A percentile compares a stretch with the other conserved stretches of the same genome.
Evolutionary conservation across 1,140 invertebrate species (phyloP).

Genomic region (Nilaparvata lugens): DNA sequence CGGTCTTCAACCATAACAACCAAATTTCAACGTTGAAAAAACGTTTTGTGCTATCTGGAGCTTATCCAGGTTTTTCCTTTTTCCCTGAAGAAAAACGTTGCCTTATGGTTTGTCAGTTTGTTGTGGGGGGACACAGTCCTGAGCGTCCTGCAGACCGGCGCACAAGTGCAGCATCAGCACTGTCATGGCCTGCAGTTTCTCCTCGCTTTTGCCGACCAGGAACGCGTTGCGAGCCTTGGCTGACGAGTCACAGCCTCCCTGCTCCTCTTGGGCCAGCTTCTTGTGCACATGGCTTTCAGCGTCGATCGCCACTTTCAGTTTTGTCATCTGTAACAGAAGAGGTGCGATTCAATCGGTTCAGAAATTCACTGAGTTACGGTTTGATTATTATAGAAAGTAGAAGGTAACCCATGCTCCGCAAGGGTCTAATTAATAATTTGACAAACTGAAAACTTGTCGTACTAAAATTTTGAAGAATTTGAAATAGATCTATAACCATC

Average conservation of each 20-base stretch:
- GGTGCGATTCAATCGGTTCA: constrained; percentile 7
- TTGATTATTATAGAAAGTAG: no score
- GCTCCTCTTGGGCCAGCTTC: constrained; percentile 38
- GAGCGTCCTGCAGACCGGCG: constrained; percentile 60
- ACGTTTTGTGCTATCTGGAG: no score
- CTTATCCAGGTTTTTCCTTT: no score
- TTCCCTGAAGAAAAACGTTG: no score
- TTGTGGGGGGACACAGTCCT: constrained; percentile 33
- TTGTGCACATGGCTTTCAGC: constrained; percentile 45
- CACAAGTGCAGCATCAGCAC: constrained; percentile 80
- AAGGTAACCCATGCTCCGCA: no score
- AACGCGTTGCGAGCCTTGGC: constrained; percentile 44
- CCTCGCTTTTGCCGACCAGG: constrained; percentile 53
- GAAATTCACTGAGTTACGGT: constrained; percentile 32
- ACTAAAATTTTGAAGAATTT: no score
- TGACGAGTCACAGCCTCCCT: constrained; percentile 37
- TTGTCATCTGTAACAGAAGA: constrained; percentile 49
- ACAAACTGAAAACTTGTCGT: no score
- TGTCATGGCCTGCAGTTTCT: constrained; percentile 67
- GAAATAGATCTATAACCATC: no score
- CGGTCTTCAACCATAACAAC: no score
- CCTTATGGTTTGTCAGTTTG: background rate
- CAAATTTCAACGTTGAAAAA: no score
- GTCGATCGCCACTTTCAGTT: constrained; percentile 61
- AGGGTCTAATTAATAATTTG: no score